These are phyloP conservation scores for Notiomystis cincta DNA, from an alignment of 2,113 vertebrate species.

Conservation along the genomic window DNA sequence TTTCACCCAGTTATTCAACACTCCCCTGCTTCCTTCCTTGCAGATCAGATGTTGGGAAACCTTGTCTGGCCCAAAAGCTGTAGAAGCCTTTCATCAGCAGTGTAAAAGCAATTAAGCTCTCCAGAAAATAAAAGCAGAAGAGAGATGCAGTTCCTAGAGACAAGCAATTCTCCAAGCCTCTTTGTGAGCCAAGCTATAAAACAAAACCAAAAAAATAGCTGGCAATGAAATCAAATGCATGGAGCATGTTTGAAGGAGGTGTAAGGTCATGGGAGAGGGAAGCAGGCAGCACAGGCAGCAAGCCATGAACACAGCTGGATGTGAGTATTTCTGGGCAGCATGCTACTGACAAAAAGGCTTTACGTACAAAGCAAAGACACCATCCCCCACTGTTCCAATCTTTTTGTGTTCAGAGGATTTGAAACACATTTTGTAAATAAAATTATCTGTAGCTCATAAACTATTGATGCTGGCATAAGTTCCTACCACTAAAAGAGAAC, in stretches of 20 bases:
- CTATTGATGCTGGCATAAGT: neutral
- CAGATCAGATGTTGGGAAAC: neutral
- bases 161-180: neutral
- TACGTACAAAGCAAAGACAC: neutral
- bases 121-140: neutral
- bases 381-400: neutral
- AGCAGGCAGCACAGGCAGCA: neutral
- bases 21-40: neutral
- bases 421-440: neutral
- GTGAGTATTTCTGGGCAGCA: neutral
- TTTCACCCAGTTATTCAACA: neutral
- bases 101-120: neutral
- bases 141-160: neutral
- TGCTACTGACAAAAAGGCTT: neutral
- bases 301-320: neutral
- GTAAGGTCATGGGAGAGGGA: neutral
- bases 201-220: neutral
- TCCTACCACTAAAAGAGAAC: neutral
- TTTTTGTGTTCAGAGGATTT: neutral
- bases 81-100: neutral
- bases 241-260: neutral
- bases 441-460: neutral
- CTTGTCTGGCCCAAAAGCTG: neutral
- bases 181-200: neutral
- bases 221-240: neutral